Conservation (phyloP, 2,888 invertebrate species). For the Tetragonisca angustula region DNA sequence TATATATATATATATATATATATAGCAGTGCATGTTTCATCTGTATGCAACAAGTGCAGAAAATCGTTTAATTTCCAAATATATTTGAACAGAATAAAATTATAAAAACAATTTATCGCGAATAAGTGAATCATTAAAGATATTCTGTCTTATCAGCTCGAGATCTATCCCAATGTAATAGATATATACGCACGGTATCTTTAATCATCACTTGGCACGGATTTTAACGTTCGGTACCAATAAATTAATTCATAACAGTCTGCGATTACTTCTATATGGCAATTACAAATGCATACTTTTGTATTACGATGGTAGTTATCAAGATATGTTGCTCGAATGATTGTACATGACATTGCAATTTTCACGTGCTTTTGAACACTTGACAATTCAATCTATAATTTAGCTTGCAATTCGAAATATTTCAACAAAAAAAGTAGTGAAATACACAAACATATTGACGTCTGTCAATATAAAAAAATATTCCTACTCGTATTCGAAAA, state of each 20-base stretch:
- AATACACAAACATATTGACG: slow-evolving; percentile 30
- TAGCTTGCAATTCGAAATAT: slow-evolving; percentile 4
- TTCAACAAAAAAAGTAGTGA: background rate
- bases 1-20: background rate
- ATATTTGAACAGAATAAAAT: background rate
- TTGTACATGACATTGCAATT: slow-evolving; percentile 11
- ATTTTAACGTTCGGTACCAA: slow-evolving; percentile 63
- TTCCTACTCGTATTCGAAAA: slow-evolving; percentile 63
- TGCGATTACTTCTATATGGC: slow-evolving; percentile 36
- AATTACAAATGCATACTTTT: slow-evolving; percentile 40
- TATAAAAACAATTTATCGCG: slow-evolving; percentile 8
- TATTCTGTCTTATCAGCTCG: slow-evolving; percentile 28
- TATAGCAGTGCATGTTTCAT: slow-evolving; percentile 3
- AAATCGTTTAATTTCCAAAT: background rate
- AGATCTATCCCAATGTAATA: slow-evolving; percentile 35
- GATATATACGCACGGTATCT: slow-evolving; percentile 50
- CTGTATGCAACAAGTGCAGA: background rate
- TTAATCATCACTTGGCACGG: slow-evolving; percentile 78
- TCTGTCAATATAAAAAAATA: slow-evolving; percentile 27
- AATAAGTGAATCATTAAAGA: slow-evolving; percentile 57
- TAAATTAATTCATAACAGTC: slow-evolving; percentile 37
- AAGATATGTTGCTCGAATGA: slow-evolving; percentile 45
- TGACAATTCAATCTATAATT: slow-evolving; percentile 2
- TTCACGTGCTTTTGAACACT: background rate
- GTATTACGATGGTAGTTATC: slow-evolving; percentile 42